These are phyloP conservation scores for Sympetrum striolatum DNA, from an alignment of 2,888 invertebrate genomes.

Conservation along the genomic window DNA sequence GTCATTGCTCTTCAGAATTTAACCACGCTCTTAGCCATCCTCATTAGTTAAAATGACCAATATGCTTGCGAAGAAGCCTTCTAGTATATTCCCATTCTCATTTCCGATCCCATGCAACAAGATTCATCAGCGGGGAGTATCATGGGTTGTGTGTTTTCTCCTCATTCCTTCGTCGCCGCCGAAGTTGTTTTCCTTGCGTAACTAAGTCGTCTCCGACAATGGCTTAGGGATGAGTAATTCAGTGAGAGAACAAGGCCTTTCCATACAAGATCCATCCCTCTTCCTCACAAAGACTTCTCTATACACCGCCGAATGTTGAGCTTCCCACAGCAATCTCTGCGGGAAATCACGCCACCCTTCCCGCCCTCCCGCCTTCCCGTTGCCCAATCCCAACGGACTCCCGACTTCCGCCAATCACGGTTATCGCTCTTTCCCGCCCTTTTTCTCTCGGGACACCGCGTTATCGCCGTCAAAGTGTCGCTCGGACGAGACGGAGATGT, in stretches of 20 bases:
- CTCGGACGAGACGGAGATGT: not conserved
- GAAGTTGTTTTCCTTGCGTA: slow-evolving; percentile 13
- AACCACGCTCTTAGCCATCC: too few species aligned
- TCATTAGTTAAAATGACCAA: too few species aligned
- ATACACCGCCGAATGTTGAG: slow-evolving; percentile 9
- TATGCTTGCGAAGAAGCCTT: too few species aligned
- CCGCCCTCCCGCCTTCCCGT: not conserved
- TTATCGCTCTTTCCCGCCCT: not conserved
- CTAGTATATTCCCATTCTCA: too few species aligned
- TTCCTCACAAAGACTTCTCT: not conserved
- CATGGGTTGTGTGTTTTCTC: not conserved
- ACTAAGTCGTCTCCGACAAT: slow-evolving; percentile 24
- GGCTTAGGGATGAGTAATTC: slow-evolving; percentile 20
- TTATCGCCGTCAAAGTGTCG: slow-evolving; percentile 13
- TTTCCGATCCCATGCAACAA: too few species aligned
- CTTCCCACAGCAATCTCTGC: slow-evolving; percentile 34
- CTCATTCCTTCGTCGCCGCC: not conserved
- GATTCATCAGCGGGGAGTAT: not conserved
- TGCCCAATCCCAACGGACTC: slow-evolving; percentile 5
- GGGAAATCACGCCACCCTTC: not conserved
- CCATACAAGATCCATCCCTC: not conserved
- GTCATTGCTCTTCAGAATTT: too few species aligned
- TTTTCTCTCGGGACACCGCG: not conserved
- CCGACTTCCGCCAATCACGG: not conserved
- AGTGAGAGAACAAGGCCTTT: not conserved